Base-by-base conservation (phyloP, 2,888 invertebrate species). In the Celastrina argiolus region DNA sequence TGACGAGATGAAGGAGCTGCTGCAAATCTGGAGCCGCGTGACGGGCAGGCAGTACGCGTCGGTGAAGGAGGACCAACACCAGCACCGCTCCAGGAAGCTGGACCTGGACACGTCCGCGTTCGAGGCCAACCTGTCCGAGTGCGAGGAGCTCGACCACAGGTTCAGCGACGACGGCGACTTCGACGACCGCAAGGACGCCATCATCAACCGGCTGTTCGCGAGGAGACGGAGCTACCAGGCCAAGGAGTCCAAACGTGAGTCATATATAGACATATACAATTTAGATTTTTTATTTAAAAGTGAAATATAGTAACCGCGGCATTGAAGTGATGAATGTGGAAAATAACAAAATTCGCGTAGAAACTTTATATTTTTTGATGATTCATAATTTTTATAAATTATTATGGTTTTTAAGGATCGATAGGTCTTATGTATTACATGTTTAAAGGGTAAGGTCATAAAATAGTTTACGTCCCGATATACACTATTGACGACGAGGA, bases 1-100 rank as follows among this genome's bases (percentile, higher is more conserved):
- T 6, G 36, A 14, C 16, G 80, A 75, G 72, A 94, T 94, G 94
- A 94, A 94, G 83, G 94, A 94, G 73, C 79, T 94, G 14, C 83
- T 88, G 71, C 91, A 92, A 81, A 92, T 93, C 71, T 94, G 92
- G 92, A 89, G 82, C 65, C 82, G 83, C 34, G 79, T 92, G 42
- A 77, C 93, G 58, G 87, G 90, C 3, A 83, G 92, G 61, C 88
- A 90, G 16, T 94, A 93, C 74, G 92, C 93, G 59, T 82, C 88
- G 28, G 93, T 92, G 61, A 92, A 87, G 7, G 87, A 88, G 67
- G 63, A 85, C 18, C 76, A 81, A 63, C 88, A 87, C 12, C 70
- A 84, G 7, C 69, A 81, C 75, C 74, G 81, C 68, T 74, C 82
- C 36, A 84, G 82, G 68, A 79, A 71, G 66, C 74, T 78, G 0